Evolutionary conservation across 2,888 invertebrate species (phyloP).

Genomic region (Pristionchus entomophagus): DNA sequence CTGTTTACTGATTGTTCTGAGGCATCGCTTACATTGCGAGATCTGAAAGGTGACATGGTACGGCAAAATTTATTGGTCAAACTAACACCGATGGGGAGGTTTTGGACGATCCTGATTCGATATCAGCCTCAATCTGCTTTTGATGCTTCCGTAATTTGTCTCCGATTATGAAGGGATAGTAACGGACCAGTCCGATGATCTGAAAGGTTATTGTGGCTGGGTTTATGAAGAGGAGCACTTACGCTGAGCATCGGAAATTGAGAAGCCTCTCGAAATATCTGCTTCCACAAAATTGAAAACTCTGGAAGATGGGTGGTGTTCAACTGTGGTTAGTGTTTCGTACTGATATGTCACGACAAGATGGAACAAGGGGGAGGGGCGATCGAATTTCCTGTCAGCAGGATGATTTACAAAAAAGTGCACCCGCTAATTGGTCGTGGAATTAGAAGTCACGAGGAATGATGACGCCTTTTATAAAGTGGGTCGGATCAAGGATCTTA

Average conservation of each 20-base stretch:
- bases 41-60: not conserved
- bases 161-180: not conserved
- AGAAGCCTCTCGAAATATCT: not conserved
- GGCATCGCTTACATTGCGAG: not conserved
- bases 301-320: not conserved
- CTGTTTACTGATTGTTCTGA: not conserved
- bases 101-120: not conserved
- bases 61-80: not conserved
- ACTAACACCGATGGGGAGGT: not conserved
- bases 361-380: not conserved
- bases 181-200: not conserved
- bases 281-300: not conserved
- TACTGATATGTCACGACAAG: not conserved
- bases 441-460: constrained; percentile 6
- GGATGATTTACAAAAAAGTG: not conserved
- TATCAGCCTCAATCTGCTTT: no score
- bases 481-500: constrained; percentile 1
- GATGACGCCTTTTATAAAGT: not conserved
- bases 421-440: not conserved
- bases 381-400: not conserved
- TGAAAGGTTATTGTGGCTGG: not conserved
- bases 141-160: not conserved
- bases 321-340: not conserved
- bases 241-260: not conserved
- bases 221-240: not conserved